Conservation (phyloP, 2,888 invertebrate species). For the Cynaeus angustus region DNA sequence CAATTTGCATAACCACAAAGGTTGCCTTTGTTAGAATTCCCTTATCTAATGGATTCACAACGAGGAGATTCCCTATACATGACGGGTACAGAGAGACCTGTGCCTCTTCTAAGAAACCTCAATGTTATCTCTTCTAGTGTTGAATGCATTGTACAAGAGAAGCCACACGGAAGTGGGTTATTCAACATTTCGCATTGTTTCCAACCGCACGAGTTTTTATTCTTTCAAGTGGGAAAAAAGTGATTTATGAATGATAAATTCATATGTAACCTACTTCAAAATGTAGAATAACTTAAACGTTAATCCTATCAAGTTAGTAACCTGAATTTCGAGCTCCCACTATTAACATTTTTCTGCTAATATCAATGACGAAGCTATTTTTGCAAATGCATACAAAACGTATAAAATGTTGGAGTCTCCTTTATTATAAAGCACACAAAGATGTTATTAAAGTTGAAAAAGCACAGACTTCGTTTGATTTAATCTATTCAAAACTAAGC, state of each 20-base stretch:
- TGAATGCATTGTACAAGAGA: neutral
- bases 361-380: no score
- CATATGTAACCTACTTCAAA: neutral
- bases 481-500: no score
- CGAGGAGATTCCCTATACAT: neutral
- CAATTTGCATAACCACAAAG: slow-evolving; percentile 30
- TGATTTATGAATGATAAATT: neutral
- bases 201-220: neutral
- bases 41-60: slow-evolving; percentile 15
- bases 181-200: slow-evolving; percentile 25
- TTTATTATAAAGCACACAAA: no score
- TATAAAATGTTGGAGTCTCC: no score
- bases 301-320: no score
- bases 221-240: neutral
- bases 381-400: no score
- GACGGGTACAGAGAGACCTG: slow-evolving; percentile 12
- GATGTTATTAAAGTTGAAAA: no score
- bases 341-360: no score
- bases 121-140: slow-evolving; percentile 9
- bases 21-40: slow-evolving; percentile 12
- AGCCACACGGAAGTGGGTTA: slow-evolving; percentile 22
- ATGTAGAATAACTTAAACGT: neutral
- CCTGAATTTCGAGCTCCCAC: no score
- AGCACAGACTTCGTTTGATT: no score
- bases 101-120: slow-evolving; percentile 1